Percentiles rank a stretch among this genome's conserved stretches.
These are phyloP conservation scores for Phymatocera aterrima DNA, from an alignment of 2,888 invertebrate genomes.

Conservation along the genomic window DNA sequence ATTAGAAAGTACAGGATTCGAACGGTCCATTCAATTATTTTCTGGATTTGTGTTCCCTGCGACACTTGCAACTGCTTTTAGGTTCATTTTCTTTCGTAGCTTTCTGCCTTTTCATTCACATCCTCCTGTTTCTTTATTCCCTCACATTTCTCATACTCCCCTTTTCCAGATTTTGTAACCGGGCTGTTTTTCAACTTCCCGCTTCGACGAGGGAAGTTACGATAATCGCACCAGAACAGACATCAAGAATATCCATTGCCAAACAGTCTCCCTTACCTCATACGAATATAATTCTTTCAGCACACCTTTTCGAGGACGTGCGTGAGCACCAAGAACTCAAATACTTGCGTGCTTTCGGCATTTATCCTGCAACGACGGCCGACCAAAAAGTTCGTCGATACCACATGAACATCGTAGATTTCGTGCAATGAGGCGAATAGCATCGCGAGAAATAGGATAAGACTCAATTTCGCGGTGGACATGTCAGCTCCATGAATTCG, in stretches of 20 bases:
- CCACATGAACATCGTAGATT: constrained; percentile 5
- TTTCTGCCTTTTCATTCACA: too few species aligned
- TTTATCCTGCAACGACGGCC: constrained; percentile 21
- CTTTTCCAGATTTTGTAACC: too few species aligned
- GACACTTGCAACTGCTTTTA: too few species aligned
- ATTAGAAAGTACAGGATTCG: too few species aligned
- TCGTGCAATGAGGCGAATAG: not conserved
- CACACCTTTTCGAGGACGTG: constrained; percentile 28
- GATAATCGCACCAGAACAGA: too few species aligned
- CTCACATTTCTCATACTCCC: too few species aligned
- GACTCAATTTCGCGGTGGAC: not conserved
- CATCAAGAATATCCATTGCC: not conserved
- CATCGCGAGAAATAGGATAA: not conserved
- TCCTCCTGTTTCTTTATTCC: too few species aligned
- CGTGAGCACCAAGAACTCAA: constrained; percentile 17
- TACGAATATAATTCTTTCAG: not conserved
- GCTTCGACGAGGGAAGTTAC: too few species aligned
- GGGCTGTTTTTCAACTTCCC: too few species aligned
- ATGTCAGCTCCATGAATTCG: not conserved
- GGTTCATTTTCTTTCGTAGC: too few species aligned
- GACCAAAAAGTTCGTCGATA: not conserved
- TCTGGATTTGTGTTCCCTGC: too few species aligned
- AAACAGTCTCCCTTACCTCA: not conserved
- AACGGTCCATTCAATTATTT: too few species aligned
- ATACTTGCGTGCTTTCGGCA: constrained; percentile 7